phyloP scores from a whole-genome alignment of 2,113 vertebrate species.

The Lagenorhynchus albirostris region DNA sequence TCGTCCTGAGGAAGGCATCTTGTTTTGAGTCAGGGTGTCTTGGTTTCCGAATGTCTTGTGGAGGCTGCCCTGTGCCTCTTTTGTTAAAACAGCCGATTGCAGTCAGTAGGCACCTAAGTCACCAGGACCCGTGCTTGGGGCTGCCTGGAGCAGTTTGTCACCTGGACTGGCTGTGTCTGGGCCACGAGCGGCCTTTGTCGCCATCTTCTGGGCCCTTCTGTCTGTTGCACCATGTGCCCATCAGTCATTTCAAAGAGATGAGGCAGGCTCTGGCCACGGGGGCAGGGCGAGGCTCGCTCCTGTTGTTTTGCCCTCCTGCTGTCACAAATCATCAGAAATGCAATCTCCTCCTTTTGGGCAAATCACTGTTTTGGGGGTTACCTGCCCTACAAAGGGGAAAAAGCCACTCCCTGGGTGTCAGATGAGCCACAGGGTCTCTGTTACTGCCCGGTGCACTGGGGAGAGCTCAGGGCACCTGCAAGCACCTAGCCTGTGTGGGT shows the following conservation, averaged over 20 bases:
- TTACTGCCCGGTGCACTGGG: not conserved
- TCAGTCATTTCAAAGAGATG: accelerated
- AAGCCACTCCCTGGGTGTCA: not conserved
- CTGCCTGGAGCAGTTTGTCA: not conserved
- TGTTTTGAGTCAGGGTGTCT: too few species aligned
- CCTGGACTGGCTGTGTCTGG: not conserved
- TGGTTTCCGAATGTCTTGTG: not conserved
- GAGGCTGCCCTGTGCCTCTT: not conserved
- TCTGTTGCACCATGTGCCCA: constrained; percentile 36
- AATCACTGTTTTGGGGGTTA: not conserved
- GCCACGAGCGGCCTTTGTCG: constrained; percentile 78
- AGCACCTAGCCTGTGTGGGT: not conserved
- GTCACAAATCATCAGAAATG: not conserved
- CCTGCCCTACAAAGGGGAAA: not conserved
- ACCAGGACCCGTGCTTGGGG: accelerated
- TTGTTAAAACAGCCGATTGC: accelerated
- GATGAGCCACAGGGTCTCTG: accelerated
- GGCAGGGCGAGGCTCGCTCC: too few species aligned
- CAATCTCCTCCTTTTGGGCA: accelerated
- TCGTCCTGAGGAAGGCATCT: accelerated
- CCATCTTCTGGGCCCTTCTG: constrained; percentile 80
- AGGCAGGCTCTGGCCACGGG: accelerated
- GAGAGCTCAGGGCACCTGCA: not conserved
- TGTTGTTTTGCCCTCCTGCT: accelerated
- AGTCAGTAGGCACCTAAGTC: not conserved